Percentiles rank a stretch among this genome's conserved stretches.
These are phyloP conservation scores for Lithophane socia DNA, from an alignment of 2,888 invertebrate species.

Conservation along the genomic window DNA sequence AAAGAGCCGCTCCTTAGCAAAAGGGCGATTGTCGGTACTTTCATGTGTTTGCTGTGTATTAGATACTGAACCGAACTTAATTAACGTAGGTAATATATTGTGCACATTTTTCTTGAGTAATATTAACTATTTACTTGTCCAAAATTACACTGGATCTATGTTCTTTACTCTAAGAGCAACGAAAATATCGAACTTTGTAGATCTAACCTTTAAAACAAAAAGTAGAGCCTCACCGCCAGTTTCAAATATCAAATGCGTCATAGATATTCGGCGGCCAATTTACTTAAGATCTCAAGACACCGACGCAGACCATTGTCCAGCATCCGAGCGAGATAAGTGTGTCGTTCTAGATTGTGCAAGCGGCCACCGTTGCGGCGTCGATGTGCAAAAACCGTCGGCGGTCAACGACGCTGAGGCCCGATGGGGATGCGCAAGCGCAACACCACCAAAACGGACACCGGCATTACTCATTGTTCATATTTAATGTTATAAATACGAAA, in stretches of 20 bases:
- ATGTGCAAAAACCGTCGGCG: constrained; percentile 84
- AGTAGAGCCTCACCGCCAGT: constrained; percentile 20
- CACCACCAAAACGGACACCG: constrained; percentile 70
- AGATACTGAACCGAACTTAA: constrained; percentile 4
- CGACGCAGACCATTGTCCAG: constrained; percentile 71
- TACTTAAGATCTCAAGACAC: constrained; percentile 59
- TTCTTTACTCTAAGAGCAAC: constrained; percentile 7
- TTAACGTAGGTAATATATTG: not conserved
- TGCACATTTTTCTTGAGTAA: not conserved
- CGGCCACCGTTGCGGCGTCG: constrained; percentile 74
- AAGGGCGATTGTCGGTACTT: constrained; percentile 6
- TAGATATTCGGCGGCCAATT: constrained; percentile 54
- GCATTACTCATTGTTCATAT: constrained; percentile 67
- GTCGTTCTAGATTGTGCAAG: constrained; percentile 82
- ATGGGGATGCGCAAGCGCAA: constrained; percentile 78
- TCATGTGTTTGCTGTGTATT: not conserved
- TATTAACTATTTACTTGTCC: not conserved
- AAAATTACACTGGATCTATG: not conserved
- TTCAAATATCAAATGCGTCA: constrained; percentile 53
- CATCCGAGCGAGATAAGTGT: constrained; percentile 74
- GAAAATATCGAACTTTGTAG: constrained; percentile 4
- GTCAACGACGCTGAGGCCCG: constrained; percentile 88
- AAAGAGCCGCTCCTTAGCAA: constrained; percentile 9
- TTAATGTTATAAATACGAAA: constrained; percentile 49
- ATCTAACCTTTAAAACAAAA: constrained; percentile 17